Evolutionary conservation across 2,888 invertebrate species (phyloP), one percentile per base, ranked within the genome.

Genomic region (Cremastobaeus sp.): DNA sequence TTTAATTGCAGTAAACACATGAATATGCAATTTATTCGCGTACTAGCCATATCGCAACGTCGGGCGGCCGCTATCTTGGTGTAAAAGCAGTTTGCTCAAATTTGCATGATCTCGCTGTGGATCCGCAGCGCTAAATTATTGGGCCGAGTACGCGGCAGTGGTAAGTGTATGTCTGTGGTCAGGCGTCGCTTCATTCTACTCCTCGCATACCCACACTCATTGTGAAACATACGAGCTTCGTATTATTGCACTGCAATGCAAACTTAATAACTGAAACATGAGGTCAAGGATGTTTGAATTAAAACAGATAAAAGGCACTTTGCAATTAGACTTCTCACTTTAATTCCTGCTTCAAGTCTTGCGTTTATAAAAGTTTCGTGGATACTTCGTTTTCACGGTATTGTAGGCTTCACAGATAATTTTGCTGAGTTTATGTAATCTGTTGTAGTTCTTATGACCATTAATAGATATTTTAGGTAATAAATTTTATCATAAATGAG

Each of bases 211-310:
- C 57, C 68, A 64, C 60, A 54, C 48, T 65, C 62, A 34, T 48
- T 43, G 50, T 37, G 57, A 66, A 66, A 65, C 59, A 54, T 60
- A 60, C 65, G 50, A 71, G 60, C 54, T 55, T 50, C 47, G 74
- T 74, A 70, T 71, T 66, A 75, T 75, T 75, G 57, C 66, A 52
- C 62, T 64, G 59, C 66, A 66, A 64, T 62, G 54, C 68, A 71
- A 75, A 68, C 68, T 66, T 75, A 75, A 75, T 71, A 75, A 71
- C 68, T 66, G 71, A 68, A 75, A 75, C 71, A 71, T 52, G 54
- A 68, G 64, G 68, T 71, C 66, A 71, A 75, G 71, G 57, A 75
- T 68, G 25, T 43, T 55, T 43, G 35, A 71, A 75, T 62, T 70
- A 74, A 71, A 74, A 74, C 45, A 21, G 34, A 50, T 28, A 48